Evolutionary conservation across 2,888 invertebrate genomes (phyloP), one percentile per base, ranked within the genome.

Genomic region (Pandemis cinnamomeana): DNA sequence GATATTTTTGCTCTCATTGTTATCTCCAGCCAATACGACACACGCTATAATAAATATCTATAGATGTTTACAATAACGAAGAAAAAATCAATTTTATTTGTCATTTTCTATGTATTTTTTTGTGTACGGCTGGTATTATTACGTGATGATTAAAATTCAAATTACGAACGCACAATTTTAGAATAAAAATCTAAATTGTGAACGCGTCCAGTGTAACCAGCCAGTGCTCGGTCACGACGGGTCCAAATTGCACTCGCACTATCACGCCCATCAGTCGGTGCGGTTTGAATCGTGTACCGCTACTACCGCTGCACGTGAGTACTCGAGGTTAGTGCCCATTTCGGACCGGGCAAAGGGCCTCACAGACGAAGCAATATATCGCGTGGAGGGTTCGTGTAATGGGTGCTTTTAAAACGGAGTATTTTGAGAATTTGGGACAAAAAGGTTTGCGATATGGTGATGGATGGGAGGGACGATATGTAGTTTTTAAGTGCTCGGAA

Each of bases 191-290:
- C 15, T 60, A 69, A 64, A 72, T 48, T 58, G 67, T 58, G 63
- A 64, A 60, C 69, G 64, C 42, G 51, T 60, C 61, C 61, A 41
- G 44, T 42, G 73, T 64, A 64, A 58, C 58, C 58, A 69, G 73
- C 64, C 64, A 69, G 69, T 42, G 64, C 73, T 64, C 36, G 53
- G 64, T 74, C 73, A 74, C 74, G 74, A 73, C 74, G 66, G 62
- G 71, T 74, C 74, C 74, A 67, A 74, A 74, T 74, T 74, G 74
- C 74, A 67, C 61, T 74, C 70, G 41, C 70, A 60, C 64, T 64
- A 63, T 66, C 73, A 64, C 68, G 44, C 27, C 60, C 74, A 74
- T 74, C 74, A 74, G 71, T 74, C 67, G 70, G 70, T 74, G 70
- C 60, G 74, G 71, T 74, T 68, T 67, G 67, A 70, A 74, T 71